Conservation (phyloP, 2,113 vertebrate species). For the Cebidichthys violaceus region DNA sequence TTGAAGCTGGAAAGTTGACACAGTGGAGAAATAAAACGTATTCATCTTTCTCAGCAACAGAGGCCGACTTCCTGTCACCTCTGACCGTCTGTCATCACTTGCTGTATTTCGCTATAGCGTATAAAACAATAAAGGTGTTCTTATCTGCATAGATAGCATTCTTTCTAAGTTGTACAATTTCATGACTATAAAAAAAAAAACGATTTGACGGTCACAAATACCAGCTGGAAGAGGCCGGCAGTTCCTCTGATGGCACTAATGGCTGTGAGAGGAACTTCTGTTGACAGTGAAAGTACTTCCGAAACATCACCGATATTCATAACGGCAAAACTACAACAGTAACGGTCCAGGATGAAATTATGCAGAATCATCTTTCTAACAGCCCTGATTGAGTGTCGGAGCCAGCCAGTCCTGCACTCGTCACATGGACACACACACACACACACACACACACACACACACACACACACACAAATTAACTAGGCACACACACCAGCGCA, state of each 20-base stretch:
- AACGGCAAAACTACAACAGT: background rate
- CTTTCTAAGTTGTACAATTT: background rate
- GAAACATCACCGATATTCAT: background rate
- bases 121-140: background rate
- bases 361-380: background rate
- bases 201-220: background rate
- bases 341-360: background rate
- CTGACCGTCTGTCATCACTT: background rate
- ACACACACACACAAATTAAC: constrained; percentile 3
- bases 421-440: background rate
- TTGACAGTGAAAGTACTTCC: background rate
- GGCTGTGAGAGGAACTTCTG: background rate
- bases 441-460: constrained; percentile 6
- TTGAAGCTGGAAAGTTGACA: background rate
- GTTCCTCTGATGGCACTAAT: background rate
- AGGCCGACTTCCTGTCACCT: background rate
- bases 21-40: background rate
- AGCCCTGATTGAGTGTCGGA: background rate
- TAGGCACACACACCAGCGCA: constrained; percentile 1
- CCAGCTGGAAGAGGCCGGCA: background rate
- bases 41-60: background rate
- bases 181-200: background rate
- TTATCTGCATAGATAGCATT: background rate
- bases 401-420: background rate
- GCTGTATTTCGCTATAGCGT: background rate